Conservation (phyloP, 1,140 invertebrate species). For the Drosophila fuyamai region DNA sequence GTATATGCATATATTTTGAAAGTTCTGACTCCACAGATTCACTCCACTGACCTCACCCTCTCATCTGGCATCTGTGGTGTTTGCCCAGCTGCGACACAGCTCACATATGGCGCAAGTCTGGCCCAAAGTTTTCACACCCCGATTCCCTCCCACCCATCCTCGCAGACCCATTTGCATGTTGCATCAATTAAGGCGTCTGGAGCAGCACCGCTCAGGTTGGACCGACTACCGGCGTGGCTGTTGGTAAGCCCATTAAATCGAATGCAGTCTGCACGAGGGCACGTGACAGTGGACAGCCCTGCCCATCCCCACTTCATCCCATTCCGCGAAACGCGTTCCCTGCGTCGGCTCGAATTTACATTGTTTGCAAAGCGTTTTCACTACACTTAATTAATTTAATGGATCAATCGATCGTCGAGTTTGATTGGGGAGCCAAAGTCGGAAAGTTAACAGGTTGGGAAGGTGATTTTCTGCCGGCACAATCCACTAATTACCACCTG, state of each 20-base stretch:
- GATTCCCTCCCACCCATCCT: neutral
- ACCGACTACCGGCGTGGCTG: conserved; percentile 15
- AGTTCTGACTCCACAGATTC: neutral
- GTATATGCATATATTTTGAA: neutral
- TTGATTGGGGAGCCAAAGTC: conserved; percentile 31
- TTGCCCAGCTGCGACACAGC: conserved; percentile 38
- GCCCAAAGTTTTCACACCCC: conserved; percentile 27
- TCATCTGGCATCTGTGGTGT: conserved; percentile 6
- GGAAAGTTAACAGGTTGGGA: conserved; percentile 44
- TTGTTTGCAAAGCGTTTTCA: conserved; percentile 65
- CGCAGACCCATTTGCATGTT: conserved; percentile 59
- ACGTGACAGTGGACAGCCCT: conserved; percentile 57
- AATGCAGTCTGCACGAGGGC: conserved; percentile 54
- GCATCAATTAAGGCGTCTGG: conserved; percentile 78
- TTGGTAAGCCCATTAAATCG: conserved; percentile 59
- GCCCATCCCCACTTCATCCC: neutral
- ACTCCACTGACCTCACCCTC: conserved; percentile 2
- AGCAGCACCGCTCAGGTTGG: conserved; percentile 11
- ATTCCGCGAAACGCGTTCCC: neutral
- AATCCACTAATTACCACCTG: conserved; percentile 51
- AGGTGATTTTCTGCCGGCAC: conserved; percentile 17
- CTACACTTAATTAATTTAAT: conserved; percentile 81
- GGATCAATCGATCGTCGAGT: conserved; percentile 70
- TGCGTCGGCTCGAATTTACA: conserved; percentile 17
- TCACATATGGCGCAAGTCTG: conserved; percentile 13